phyloP scores from a whole-genome alignment of 2,113 vertebrate species.

The Platanista minor region DNA sequence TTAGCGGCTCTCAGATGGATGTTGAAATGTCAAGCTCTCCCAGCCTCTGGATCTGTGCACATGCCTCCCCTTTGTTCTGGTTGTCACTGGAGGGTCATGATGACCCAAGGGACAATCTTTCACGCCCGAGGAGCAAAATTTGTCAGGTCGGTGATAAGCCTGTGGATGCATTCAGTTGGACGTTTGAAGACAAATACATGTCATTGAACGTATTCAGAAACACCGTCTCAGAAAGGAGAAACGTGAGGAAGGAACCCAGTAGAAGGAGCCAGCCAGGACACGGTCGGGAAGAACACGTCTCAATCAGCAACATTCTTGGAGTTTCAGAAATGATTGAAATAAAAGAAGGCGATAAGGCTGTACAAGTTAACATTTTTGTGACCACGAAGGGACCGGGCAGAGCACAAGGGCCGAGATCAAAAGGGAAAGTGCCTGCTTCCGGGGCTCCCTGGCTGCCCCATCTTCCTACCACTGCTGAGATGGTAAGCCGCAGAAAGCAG shows the following conservation, averaged over 20 bases:
- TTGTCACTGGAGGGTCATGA: not conserved
- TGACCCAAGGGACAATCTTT: not conserved
- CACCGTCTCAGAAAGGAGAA: not conserved
- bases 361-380: not conserved
- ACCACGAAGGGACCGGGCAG: not conserved
- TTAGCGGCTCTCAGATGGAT: accelerated
- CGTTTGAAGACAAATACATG: not conserved
- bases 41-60: not conserved
- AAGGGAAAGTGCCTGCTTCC: not conserved
- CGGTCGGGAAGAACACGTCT: not conserved
- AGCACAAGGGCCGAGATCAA: not conserved
- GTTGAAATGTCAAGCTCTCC: not conserved
- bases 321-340: not conserved
- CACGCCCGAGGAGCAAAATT: accelerated
- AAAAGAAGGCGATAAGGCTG: not conserved
- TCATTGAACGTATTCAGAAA: not conserved
- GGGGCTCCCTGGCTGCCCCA: not conserved
- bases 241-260: accelerated
- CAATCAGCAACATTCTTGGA: not conserved
- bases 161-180: not conserved
- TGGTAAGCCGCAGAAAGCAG: not conserved
- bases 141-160: not conserved
- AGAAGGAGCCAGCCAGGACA: not conserved
- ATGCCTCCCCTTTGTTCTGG: not conserved
- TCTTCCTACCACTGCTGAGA: not conserved